phyloP scores from a whole-genome alignment of 2,797 vertebrate species.

The Hippoglossus hippoglossus region DNA sequence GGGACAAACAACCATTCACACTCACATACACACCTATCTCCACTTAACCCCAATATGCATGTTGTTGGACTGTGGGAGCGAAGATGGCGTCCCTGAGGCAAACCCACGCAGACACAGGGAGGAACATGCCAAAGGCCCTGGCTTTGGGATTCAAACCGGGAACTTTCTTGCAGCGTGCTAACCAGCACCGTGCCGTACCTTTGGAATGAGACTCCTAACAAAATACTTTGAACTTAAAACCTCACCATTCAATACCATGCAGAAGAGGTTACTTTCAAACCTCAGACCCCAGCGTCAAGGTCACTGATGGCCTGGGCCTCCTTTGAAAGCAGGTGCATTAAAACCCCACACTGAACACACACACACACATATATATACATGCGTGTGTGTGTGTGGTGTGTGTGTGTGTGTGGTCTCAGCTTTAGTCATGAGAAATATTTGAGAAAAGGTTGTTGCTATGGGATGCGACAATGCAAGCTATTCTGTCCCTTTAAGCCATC shows the following conservation, averaged over 20 bases:
- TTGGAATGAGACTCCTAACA: not conserved
- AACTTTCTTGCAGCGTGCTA: too few relatives aligned
- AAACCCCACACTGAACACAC: not conserved
- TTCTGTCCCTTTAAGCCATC: slow-evolving; percentile 54
- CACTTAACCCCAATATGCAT: too few relatives aligned
- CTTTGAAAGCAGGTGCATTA: not conserved
- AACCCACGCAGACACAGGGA: too few relatives aligned
- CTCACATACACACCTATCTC: too few relatives aligned
- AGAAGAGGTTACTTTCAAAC: not conserved
- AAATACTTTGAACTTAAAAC: not conserved
- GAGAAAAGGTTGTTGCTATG: slow-evolving; percentile 60
- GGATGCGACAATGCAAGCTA: slow-evolving; percentile 41
- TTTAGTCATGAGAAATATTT: slow-evolving; percentile 4
- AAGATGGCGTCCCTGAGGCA: too few relatives aligned
- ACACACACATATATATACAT: not conserved
- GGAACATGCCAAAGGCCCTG: too few relatives aligned
- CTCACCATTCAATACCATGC: not conserved
- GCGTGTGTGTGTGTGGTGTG: slow-evolving; percentile 1
- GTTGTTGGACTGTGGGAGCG: too few relatives aligned
- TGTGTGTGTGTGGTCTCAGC: not conserved
- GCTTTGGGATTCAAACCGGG: too few relatives aligned
- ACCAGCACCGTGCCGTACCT: too few relatives aligned
- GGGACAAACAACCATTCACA: too few relatives aligned
- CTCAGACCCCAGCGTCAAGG: not conserved
- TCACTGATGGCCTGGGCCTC: not conserved